phyloP scores from a whole-genome alignment of 2,113 vertebrate species.

The Spea bombifrons region DNA sequence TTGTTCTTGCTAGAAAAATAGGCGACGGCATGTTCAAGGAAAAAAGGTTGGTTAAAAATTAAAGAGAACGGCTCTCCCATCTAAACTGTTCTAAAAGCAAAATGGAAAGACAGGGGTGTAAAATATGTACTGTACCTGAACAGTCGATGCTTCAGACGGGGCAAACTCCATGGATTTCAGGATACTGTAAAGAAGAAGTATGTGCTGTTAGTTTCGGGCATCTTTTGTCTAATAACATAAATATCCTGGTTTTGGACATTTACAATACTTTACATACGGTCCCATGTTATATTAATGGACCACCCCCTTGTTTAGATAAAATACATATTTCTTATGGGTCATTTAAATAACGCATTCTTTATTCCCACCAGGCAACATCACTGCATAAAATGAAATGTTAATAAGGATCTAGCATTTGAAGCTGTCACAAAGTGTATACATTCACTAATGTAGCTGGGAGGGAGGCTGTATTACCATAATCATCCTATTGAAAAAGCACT shows the following conservation, averaged over 20 bases:
- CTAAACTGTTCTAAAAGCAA: too few relatives aligned
- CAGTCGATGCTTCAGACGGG: constrained; percentile 76
- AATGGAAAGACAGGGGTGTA: too few relatives aligned
- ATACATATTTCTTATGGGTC: constrained; percentile 62
- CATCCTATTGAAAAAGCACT: constrained; percentile 17
- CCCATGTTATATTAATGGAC: constrained; percentile 46
- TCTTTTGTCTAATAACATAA: constrained; percentile 47
- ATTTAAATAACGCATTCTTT: constrained; percentile 68
- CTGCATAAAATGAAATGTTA: constrained; percentile 73
- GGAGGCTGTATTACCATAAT: constrained; percentile 50
- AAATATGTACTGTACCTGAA: constrained; percentile 73
- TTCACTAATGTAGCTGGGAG: constrained; percentile 61
- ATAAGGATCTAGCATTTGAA: constrained; percentile 71
- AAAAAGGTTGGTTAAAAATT: too few relatives aligned
- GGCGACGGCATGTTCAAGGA: too few relatives aligned
- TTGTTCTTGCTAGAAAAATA: too few relatives aligned
- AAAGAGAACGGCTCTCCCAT: too few relatives aligned
- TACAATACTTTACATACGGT: background rate
- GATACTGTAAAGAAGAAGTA: constrained; percentile 74
- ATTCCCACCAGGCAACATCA: constrained; percentile 67
- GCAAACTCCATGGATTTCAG: constrained; percentile 97
- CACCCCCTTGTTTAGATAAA: constrained; percentile 53
- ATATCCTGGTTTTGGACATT: constrained; percentile 50
- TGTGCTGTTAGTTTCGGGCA: constrained; percentile 52
- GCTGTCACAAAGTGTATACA: constrained; percentile 64